A percentile compares a stretch with the other conserved stretches of the same genome.
Conservation (phyloP, 2,888 invertebrate genomes). For the Tetragonula carbonaria region DNA sequence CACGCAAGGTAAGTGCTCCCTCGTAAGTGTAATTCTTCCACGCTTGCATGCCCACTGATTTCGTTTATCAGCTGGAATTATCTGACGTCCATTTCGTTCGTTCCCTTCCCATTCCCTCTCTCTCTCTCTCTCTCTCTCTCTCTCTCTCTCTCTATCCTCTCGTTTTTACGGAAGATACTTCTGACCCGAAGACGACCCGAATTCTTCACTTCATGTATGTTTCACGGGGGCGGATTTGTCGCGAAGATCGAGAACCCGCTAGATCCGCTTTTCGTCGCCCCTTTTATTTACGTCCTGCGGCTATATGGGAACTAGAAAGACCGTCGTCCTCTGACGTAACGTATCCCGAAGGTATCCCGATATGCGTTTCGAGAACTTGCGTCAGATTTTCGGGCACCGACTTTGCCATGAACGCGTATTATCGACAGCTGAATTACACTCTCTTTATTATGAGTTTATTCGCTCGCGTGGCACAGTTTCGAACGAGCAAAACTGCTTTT, state of each 20-base stretch:
- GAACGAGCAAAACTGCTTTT: no score
- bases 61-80: conserved; percentile 4
- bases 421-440: no score
- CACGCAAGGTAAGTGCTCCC: conserved; percentile 64
- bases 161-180: conserved; percentile 49
- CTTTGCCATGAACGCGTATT: neutral
- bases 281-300: neutral
- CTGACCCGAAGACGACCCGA: neutral
- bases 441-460: no score
- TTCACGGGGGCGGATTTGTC: conserved; percentile 41
- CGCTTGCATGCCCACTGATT: conserved; percentile 52
- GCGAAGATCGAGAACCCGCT: conserved; percentile 2
- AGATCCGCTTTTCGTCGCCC: neutral
- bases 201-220: neutral
- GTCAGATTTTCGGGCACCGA: no score
- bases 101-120: no score
- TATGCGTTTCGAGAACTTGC: neutral
- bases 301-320: neutral
- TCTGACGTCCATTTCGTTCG: conserved; percentile 9
- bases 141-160: no score
- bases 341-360: neutral
- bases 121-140: no score
- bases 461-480: no score
- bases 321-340: neutral
- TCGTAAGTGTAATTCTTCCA: conserved; percentile 9